phyloP scores from a whole-genome alignment of 2,888 invertebrate genomes.

The Tiliacea aurago region DNA sequence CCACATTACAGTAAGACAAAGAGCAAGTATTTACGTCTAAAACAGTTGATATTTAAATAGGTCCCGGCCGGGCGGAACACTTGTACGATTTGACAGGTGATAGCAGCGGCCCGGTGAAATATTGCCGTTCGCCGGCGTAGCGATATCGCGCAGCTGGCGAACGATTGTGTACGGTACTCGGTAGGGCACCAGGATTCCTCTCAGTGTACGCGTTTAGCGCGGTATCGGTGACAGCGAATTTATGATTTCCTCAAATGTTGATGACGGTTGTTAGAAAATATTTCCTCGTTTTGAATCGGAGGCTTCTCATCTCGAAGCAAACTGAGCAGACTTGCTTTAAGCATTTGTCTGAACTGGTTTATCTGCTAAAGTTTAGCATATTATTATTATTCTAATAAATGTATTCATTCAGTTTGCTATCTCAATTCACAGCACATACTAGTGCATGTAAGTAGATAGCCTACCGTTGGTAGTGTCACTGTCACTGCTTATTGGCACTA shows the following conservation, averaged over 20 bases:
- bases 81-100: conserved; percentile 90
- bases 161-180: conserved; percentile 71
- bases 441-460: conserved; percentile 37
- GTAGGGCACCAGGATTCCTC: conserved; percentile 63
- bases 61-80: conserved; percentile 85
- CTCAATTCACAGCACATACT: conserved; percentile 52
- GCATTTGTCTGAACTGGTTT: conserved; percentile 9
- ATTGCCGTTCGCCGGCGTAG: conserved; percentile 75
- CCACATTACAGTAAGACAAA: conserved; percentile 71
- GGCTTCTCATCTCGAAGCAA: conserved; percentile 37
- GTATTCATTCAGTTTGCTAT: conserved; percentile 33
- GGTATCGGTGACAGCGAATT: conserved; percentile 65
- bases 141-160: conserved; percentile 82
- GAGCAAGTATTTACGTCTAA: conserved; percentile 81
- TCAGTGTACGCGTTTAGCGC: conserved; percentile 61
- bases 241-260: conserved; percentile 63
- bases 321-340: not conserved
- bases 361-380: conserved; percentile 9
- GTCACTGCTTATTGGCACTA: conserved; percentile 30
- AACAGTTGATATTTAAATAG: conserved; percentile 88
- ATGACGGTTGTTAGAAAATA: conserved; percentile 57
- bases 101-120: conserved; percentile 85
- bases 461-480: conserved; percentile 50
- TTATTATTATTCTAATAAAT: conserved; percentile 22
- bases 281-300: conserved; percentile 43